Evolutionary conservation across 2,888 invertebrate genomes (phyloP).

Genomic region (Patella pellucida): DNA sequence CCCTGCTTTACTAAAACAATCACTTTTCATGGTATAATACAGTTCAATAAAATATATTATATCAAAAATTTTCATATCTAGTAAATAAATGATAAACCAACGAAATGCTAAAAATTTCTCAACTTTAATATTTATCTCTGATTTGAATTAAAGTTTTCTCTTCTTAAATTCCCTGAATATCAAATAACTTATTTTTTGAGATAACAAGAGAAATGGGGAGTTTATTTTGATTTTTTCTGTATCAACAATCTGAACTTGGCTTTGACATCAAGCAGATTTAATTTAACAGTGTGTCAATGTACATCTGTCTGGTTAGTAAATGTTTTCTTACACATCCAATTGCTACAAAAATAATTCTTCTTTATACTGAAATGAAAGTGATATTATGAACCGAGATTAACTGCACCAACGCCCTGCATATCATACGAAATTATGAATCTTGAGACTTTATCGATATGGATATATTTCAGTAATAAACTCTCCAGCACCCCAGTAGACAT

Average conservation of each 20-base stretch:
- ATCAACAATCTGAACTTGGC: background rate
- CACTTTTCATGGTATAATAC: too few species aligned
- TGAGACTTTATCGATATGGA: background rate
- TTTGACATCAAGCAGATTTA: background rate
- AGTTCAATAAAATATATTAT: too few species aligned
- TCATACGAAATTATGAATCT: conserved; percentile 5
- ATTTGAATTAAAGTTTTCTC: background rate
- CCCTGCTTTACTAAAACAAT: too few species aligned
- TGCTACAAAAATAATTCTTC: conserved; percentile 3
- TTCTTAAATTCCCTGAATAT: background rate
- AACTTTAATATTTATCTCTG: too few species aligned
- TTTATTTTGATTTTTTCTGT: background rate
- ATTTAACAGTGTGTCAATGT: background rate
- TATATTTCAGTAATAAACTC: background rate
- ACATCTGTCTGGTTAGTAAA: background rate
- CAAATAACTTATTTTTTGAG: background rate
- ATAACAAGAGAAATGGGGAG: conserved; percentile 4
- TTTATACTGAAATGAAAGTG: conserved; percentile 1
- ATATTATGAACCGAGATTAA: conserved; percentile 5
- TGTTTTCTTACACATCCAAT: conserved; percentile 5
- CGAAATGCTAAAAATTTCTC: too few species aligned
- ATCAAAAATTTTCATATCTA: too few species aligned
- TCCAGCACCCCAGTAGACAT: background rate
- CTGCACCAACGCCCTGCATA: background rate
- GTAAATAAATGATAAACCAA: too few species aligned